Conservation (phyloP, 2,888 invertebrate genomes). For the Pristionchus arcanus region DNA sequence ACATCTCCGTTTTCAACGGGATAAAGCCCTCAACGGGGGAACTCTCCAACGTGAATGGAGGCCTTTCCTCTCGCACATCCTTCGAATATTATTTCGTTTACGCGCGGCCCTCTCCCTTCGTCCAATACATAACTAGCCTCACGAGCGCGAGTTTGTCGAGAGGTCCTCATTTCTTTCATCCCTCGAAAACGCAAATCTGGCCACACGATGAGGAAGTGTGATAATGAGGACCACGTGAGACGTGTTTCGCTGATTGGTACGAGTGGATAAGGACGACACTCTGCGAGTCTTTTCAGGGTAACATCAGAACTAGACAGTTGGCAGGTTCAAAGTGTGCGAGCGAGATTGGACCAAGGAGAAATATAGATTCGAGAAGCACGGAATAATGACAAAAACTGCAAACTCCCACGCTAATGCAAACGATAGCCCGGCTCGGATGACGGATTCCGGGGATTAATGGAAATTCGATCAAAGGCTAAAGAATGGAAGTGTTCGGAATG, state of each 20-base stretch:
- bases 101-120: not conserved
- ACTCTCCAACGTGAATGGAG: constrained; percentile 31
- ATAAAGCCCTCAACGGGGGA: not conserved
- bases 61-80: not conserved
- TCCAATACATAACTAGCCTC: not conserved
- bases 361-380: not conserved
- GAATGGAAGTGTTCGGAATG: not conserved
- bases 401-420: constrained; percentile 5
- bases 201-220: not conserved
- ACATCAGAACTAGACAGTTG: no score
- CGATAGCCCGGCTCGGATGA: not conserved
- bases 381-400: not conserved
- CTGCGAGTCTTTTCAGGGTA: not conserved
- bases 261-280: not conserved
- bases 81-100: constrained; percentile 32
- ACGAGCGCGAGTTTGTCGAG: not conserved
- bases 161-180: not conserved
- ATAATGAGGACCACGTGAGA: not conserved
- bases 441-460: not conserved
- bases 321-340: not conserved
- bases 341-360: not conserved
- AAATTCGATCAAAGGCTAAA: constrained; percentile 23
- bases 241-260: not conserved
- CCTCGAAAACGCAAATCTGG: not conserved
- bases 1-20: not conserved